Percentiles rank a stretch among this genome's conserved stretches.
Evolutionary conservation across 1,140 invertebrate species (phyloP).

Genomic region (Metopolophium dirhodum): DNA sequence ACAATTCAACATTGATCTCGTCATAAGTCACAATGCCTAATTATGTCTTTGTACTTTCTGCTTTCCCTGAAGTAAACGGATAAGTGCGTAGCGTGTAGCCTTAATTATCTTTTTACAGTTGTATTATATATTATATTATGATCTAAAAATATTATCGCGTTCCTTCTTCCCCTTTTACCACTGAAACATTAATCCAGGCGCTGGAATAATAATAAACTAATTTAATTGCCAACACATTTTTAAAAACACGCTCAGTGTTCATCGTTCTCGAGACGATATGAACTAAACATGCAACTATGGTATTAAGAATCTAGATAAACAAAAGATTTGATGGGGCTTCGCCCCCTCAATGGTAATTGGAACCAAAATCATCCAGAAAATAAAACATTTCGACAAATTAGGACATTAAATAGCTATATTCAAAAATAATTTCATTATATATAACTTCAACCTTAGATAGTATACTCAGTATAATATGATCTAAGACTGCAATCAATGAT

Average conservation of each 20-base stretch:
- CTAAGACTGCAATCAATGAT: background rate
- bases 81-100: background rate
- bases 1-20: background rate
- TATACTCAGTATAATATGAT: no score
- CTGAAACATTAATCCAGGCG: constrained; percentile 29
- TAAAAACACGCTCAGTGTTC: background rate
- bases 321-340: background rate
- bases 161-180: background rate
- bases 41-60: background rate
- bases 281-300: background rate
- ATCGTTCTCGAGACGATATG: background rate
- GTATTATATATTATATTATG: background rate
- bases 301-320: background rate
- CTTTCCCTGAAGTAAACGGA: background rate
- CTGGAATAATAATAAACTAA: constrained; percentile 33
- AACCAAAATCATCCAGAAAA: background rate
- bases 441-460: no score
- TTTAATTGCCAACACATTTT: constrained; percentile 44
- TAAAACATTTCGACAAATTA: background rate
- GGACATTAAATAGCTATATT: background rate
- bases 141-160: constrained; percentile 41
- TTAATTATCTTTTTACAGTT: background rate
- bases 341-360: background rate
- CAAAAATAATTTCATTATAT: background rate
- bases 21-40: background rate